Evolutionary conservation across 2,113 vertebrate genomes (phyloP).

Genomic region (Channa maculata): DNA sequence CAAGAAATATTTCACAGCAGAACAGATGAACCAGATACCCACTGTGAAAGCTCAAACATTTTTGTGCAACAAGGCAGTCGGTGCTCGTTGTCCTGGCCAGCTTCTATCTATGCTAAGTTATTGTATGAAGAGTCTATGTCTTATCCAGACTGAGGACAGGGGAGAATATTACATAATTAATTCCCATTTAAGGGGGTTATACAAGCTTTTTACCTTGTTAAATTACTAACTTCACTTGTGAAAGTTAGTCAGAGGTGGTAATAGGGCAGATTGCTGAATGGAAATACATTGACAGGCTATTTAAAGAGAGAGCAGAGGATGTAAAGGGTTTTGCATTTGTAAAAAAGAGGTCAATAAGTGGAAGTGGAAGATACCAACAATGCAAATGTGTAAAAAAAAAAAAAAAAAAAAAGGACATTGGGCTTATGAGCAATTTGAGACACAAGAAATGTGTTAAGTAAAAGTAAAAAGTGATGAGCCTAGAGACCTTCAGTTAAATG

Average conservation of each 20-base stretch:
- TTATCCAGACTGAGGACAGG: no score
- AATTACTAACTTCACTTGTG: conserved; percentile 36
- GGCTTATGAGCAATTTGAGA: background rate
- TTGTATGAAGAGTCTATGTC: background rate
- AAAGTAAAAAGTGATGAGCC: background rate
- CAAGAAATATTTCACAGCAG: conserved; percentile 2
- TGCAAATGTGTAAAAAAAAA: conserved; percentile 13
- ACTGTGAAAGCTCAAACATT: background rate
- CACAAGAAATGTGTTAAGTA: background rate
- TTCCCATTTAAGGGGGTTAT: conserved; percentile 21
- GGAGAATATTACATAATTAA: conserved; percentile 22
- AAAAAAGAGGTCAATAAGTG: conserved; percentile 1
- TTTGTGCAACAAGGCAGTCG: conserved; percentile 17
- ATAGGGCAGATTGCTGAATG: conserved; percentile 17
- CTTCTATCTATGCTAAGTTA: conserved; percentile 25
- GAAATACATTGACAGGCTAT: background rate
- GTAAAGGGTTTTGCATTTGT: background rate
- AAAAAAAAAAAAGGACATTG: background rate
- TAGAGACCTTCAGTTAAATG: no score
- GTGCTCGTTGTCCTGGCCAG: conserved; percentile 2
- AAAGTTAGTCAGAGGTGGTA: conserved; percentile 30
- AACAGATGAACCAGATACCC: background rate
- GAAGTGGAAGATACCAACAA: background rate
- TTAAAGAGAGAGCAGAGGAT: conserved; percentile 6
- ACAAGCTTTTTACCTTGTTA: conserved; percentile 10